Conservation (phyloP, 2,797 vertebrate species). For the Pampus argenteus region DNA sequence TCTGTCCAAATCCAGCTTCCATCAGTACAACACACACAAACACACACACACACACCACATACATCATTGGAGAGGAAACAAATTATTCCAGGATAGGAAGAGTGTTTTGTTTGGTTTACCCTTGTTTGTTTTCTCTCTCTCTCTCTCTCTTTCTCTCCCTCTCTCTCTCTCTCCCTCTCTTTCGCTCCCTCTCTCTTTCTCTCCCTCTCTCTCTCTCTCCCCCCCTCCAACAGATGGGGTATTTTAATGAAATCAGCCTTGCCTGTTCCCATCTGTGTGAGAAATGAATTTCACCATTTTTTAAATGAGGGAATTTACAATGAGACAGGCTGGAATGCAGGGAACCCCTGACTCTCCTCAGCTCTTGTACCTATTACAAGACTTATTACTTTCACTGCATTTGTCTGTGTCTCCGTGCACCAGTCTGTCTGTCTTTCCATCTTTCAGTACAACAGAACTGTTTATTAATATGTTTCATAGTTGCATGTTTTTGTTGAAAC, state of each 20-base stretch:
- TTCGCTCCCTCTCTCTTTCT: slow-evolving; percentile 46
- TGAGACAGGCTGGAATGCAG: slow-evolving; percentile 71
- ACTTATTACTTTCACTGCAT: slow-evolving; percentile 42
- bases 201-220: slow-evolving; percentile 31
- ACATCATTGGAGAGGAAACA: slow-evolving; percentile 63
- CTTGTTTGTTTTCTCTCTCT: slow-evolving; percentile 57
- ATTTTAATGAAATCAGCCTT: slow-evolving; percentile 82
- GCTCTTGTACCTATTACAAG: slow-evolving; percentile 42
- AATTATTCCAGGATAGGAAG: slow-evolving; percentile 73
- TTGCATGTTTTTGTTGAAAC: not conserved
- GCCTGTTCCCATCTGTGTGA: slow-evolving; percentile 83
- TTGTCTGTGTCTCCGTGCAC: slow-evolving; percentile 24
- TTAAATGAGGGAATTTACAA: slow-evolving; percentile 78
- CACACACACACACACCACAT: slow-evolving; percentile 34
- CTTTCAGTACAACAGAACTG: not conserved
- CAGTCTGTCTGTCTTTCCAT: slow-evolving; percentile 4
- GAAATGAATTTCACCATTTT: slow-evolving; percentile 81
- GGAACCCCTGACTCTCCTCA: slow-evolving; percentile 53
- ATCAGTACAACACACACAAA: slow-evolving; percentile 57
- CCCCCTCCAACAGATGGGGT: slow-evolving; percentile 75
- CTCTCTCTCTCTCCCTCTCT: slow-evolving; percentile 41
- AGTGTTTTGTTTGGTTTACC: slow-evolving; percentile 78
- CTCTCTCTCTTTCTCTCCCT: slow-evolving; percentile 42
- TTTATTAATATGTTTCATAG: slow-evolving; percentile 18
- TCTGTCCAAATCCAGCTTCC: slow-evolving; percentile 65